Base-by-base conservation (phyloP, 2,113 vertebrate species). In the Equus przewalskii region DNA sequence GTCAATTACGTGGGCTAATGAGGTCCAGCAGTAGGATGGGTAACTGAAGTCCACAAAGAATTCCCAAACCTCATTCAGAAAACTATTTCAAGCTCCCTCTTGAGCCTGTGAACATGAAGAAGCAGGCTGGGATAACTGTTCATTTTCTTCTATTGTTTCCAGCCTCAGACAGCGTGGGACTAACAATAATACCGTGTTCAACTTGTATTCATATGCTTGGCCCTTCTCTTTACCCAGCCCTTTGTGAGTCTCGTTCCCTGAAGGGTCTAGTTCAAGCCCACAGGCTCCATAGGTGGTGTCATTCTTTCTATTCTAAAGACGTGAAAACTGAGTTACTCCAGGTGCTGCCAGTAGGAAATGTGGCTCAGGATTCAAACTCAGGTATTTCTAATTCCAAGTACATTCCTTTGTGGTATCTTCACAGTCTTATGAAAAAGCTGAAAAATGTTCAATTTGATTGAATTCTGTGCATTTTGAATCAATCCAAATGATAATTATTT, bases 31-130 rank as follows among this genome's bases (percentile, higher is more conserved):
- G 91, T 19, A 69, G 95, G 96, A 76, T 94, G 94, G 44, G 87
- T 97, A 91, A 97, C 79, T 97, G 96, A 95, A 97, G 95, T 94
- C 94, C 84, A 91, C 92, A 91, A 94, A 96, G 84, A 98, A 97
- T 91, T 96, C 90, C 96, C 97, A 73, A 92, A 94, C 93, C 92
- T 97, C 96, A 96, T 97, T 97, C 92, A 91, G 85, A 93, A 95
- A 97, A 89, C 87, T 67, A 72, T 95, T 96, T 94, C 93, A 82
- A 92, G 85, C 41, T 91, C 79, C 67, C 96, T 86, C n/a, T 69
- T 95, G 79, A 95, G 79, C 84, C 78, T 91, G 41, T 67, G 89
- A 96, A 88, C 85, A 85, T 72, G 60, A 88, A 80, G 54, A 89
- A 79, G 16, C 72, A 82, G 76, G 64, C 51, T 73, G 67, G 69